Evolutionary conservation across 2,888 invertebrate genomes (phyloP).

Genomic region (Phrixothrix hirtus): DNA sequence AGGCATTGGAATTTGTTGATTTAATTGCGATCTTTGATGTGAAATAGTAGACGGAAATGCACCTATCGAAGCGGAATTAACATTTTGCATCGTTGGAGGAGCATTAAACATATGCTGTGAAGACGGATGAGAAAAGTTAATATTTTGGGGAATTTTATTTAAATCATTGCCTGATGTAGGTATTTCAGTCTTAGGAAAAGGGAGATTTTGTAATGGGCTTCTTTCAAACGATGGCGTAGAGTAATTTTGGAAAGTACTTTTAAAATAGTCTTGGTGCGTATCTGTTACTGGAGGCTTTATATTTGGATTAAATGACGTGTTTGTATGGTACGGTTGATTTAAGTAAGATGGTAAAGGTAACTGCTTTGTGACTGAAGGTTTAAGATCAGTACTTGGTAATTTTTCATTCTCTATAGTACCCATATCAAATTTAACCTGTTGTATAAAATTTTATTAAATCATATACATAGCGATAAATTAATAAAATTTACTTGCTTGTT

Average conservation of each 20-base stretch:
- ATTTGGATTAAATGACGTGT: constrained; percentile 30
- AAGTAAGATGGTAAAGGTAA: constrained; percentile 24
- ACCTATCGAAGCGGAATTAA: not conserved
- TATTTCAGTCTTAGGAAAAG: constrained; percentile 27
- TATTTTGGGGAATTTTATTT: constrained; percentile 26
- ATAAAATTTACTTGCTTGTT: constrained; percentile 69
- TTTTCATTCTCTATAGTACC: constrained; percentile 45
- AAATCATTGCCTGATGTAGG: constrained; percentile 22
- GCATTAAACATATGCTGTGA: constrained; percentile 19
- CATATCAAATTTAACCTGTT: constrained; percentile 52
- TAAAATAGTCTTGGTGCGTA: constrained; percentile 22
- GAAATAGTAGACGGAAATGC: constrained; percentile 10
- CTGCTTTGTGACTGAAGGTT: constrained; percentile 19
- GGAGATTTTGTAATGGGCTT: constrained; percentile 22
- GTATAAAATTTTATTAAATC: too few species aligned
- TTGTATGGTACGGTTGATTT: constrained; percentile 34
- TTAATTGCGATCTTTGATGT: constrained; percentile 15
- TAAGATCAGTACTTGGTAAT: constrained; percentile 31
- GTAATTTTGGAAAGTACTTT: constrained; percentile 21
- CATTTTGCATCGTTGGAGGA: constrained; percentile 12
- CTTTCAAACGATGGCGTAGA: constrained; percentile 24
- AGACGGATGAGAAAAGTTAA: constrained; percentile 29
- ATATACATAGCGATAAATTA: too few species aligned
- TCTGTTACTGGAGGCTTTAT: constrained; percentile 11
- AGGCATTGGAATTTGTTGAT: constrained; percentile 14